phyloP scores from a whole-genome alignment of 2,797 vertebrate species.

The Chaenodraco wilsoni region DNA sequence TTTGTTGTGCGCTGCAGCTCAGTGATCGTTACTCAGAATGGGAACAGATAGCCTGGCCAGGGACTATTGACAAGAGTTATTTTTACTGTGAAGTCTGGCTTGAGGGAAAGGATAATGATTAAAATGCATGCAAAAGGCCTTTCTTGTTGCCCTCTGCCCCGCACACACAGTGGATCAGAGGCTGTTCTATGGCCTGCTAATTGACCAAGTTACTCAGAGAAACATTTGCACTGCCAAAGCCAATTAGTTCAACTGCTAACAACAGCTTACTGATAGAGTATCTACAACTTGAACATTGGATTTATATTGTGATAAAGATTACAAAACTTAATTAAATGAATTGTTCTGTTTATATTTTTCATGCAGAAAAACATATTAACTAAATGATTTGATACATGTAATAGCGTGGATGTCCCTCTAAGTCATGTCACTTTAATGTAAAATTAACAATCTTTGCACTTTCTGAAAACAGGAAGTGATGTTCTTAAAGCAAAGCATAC shows the following conservation, averaged over 20 bases:
- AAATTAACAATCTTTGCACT: neutral
- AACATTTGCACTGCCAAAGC: neutral
- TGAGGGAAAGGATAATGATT: conserved; percentile 55
- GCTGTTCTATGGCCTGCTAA: neutral
- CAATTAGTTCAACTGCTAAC: neutral
- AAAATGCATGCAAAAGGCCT: conserved; percentile 44
- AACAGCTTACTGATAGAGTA: neutral
- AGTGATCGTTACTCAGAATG: conserved; percentile 70
- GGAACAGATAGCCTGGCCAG: conserved; percentile 48
- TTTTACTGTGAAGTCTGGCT: conserved; percentile 56
- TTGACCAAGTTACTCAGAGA: conserved; percentile 12
- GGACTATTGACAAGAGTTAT: conserved; percentile 64
- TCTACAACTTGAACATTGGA: neutral
- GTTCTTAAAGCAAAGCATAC: neutral
- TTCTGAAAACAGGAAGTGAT: neutral
- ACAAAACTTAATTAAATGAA: neutral
- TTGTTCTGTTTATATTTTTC: neutral
- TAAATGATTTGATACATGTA: neutral
- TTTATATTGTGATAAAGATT: neutral
- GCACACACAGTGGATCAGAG: neutral
- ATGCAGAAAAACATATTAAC: neutral
- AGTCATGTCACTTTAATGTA: neutral
- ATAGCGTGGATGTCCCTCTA: neutral
- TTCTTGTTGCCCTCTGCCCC: conserved; percentile 34
- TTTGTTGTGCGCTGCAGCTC: conserved; percentile 48